Percentiles rank a stretch among this genome's conserved stretches.
Evolutionary conservation across 2,888 invertebrate genomes (phyloP).

Genomic region (Meteorus cinctellus): DNA sequence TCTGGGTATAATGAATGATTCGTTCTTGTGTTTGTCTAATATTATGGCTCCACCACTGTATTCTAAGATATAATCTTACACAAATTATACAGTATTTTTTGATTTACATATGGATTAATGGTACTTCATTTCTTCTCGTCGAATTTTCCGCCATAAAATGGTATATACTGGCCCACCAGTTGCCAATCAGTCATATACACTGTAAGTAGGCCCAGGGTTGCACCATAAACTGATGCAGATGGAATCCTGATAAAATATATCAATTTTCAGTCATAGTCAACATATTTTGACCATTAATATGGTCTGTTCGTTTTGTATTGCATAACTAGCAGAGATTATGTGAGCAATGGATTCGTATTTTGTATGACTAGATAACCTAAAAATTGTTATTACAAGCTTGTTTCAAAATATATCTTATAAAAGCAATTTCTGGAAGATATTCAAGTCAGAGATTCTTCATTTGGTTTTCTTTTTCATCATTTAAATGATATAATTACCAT

Average conservation of each 20-base stretch:
- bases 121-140: conserved; percentile 56
- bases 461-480: too few relatives aligned
- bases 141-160: conserved; percentile 84
- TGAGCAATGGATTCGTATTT: not conserved
- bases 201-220: conserved; percentile 74
- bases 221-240: conserved; percentile 80
- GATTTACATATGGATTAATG: not conserved
- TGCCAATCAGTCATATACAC: conserved; percentile 89
- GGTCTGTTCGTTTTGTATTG: not conserved
- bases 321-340: not conserved
- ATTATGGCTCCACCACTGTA: too few relatives aligned
- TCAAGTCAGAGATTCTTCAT: too few relatives aligned
- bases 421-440: too few relatives aligned
- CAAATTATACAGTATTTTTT: not conserved
- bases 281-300: not conserved
- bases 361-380: too few relatives aligned
- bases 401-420: too few relatives aligned
- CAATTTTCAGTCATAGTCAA: not conserved
- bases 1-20: too few relatives aligned
- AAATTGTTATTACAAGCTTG: too few relatives aligned
- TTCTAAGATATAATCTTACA: too few relatives aligned
- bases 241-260: conserved; percentile 74
- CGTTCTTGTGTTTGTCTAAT: too few relatives aligned
- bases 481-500: conserved; percentile 45
- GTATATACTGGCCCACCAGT: conserved; percentile 81